Evolutionary conservation across 53 echinoderm and acorn worm genomes (phyloP).

Genomic region (Holothuria leucospilota): DNA sequence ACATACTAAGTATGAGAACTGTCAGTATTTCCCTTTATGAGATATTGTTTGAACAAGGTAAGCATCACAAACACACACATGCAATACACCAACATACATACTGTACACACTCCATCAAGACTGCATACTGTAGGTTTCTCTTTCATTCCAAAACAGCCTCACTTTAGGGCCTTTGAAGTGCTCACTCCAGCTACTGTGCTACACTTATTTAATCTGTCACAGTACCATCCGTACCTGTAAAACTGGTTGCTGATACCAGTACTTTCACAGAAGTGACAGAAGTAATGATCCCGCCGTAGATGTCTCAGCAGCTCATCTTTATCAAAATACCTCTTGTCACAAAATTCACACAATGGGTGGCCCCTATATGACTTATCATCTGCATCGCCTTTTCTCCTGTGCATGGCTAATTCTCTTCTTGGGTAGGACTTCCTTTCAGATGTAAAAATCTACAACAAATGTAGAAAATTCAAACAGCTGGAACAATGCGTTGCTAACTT

Average conservation of each 20-base stretch:
- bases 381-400: slow-evolving; percentile 83
- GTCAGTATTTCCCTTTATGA: too few relatives aligned
- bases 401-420: slow-evolving; percentile 80
- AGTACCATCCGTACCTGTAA: slow-evolving; percentile 73
- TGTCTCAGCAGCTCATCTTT: slow-evolving; percentile 92
- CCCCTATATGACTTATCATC: slow-evolving; percentile 90
- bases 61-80: too few relatives aligned
- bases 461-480: not conserved
- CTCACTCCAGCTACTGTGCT: too few relatives aligned
- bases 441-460: slow-evolving; percentile 73
- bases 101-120: too few relatives aligned
- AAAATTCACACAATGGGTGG: slow-evolving; percentile 97
- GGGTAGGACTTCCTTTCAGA: slow-evolving; percentile 89
- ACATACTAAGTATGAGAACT: too few relatives aligned
- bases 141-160: too few relatives aligned
- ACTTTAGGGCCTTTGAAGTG: too few relatives aligned
- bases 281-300: slow-evolving; percentile 84
- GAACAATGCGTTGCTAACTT: not conserved
- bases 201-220: too few relatives aligned
- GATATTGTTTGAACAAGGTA: too few relatives aligned
- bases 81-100: too few relatives aligned
- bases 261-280: slow-evolving; percentile 94
- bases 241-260: slow-evolving; percentile 85
- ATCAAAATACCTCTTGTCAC: slow-evolving; percentile 94
- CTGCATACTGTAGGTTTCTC: too few relatives aligned